phyloP scores from a whole-genome alignment of 2,888 invertebrate species.

The Stenichneumon culpator region DNA sequence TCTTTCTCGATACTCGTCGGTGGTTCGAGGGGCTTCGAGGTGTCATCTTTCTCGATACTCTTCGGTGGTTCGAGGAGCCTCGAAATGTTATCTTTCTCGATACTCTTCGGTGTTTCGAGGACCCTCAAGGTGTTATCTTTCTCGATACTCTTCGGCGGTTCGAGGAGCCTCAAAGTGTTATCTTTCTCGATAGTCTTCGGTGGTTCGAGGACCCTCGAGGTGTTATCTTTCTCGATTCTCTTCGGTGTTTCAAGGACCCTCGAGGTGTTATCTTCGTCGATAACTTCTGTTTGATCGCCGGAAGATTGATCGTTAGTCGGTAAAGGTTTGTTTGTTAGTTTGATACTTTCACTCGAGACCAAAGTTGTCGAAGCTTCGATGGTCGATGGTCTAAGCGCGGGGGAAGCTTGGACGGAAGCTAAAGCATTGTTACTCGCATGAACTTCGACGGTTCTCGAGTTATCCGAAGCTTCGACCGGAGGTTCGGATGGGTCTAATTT shows the following conservation, averaged over 20 bases:
- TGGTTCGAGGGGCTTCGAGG: no score
- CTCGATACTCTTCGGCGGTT: no score
- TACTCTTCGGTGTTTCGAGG: no score
- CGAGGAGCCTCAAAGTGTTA: no score
- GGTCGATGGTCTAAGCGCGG: conserved; percentile 11
- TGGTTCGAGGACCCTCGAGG: no score
- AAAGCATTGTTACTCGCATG: background rate
- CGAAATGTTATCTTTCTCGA: no score
- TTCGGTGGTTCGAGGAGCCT: no score
- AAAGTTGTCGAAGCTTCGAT: conserved; percentile 18
- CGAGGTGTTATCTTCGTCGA: background rate
- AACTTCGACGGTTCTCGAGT: background rate
- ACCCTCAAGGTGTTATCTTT: no score
- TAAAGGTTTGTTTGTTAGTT: conserved; percentile 40
- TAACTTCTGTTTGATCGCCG: background rate
- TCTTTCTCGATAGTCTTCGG: no score
- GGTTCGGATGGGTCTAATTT: background rate
- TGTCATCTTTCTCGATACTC: no score
- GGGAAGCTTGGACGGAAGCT: conserved; percentile 33
- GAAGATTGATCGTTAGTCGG: conserved; percentile 36
- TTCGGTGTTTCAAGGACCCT: background rate
- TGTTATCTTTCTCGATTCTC: background rate
- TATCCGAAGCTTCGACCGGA: conserved; percentile 3
- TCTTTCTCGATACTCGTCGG: no score
- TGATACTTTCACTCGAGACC: conserved; percentile 42